Evolutionary conservation across 1,140 invertebrate genomes (phyloP).

Genomic region (Lucilia cuprina): DNA sequence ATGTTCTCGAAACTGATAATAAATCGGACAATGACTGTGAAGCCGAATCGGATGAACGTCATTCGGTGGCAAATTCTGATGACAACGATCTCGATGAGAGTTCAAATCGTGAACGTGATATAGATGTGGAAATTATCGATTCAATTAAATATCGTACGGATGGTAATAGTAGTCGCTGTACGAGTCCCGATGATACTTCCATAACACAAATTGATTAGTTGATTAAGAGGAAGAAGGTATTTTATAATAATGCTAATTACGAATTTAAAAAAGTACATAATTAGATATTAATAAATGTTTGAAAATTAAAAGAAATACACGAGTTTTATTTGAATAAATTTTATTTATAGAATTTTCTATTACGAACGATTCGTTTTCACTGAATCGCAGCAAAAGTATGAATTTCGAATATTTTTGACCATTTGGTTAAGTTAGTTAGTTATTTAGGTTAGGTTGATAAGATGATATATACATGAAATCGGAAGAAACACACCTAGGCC

Average conservation of each 20-base stretch:
- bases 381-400: too few relatives aligned
- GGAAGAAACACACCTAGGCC: too few relatives aligned
- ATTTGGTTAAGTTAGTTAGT: too few relatives aligned
- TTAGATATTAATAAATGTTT: background rate
- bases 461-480: too few relatives aligned
- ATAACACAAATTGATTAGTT: slow-evolving; percentile 56
- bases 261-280: background rate
- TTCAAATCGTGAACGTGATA: slow-evolving; percentile 52
- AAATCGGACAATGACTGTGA: slow-evolving; percentile 49
- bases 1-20: slow-evolving; percentile 50
- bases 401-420: too few relatives aligned
- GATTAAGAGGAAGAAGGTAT: too few relatives aligned
- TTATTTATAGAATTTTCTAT: too few relatives aligned
- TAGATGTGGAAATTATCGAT: slow-evolving; percentile 60
- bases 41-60: slow-evolving; percentile 51
- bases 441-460: too few relatives aligned
- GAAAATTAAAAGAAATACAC: background rate
- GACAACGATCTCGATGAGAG: slow-evolving; percentile 38
- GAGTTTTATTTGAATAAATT: too few relatives aligned
- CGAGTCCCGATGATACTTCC: slow-evolving; percentile 58
- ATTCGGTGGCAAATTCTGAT: slow-evolving; percentile 46
- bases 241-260: background rate
- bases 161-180: slow-evolving; percentile 56
- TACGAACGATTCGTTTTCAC: too few relatives aligned
- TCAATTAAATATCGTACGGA: slow-evolving; percentile 60